Percentiles rank a stretch among this genome's conserved stretches.
phyloP scores from a whole-genome alignment of 2,888 invertebrate species.

The Myopa testacea region DNA sequence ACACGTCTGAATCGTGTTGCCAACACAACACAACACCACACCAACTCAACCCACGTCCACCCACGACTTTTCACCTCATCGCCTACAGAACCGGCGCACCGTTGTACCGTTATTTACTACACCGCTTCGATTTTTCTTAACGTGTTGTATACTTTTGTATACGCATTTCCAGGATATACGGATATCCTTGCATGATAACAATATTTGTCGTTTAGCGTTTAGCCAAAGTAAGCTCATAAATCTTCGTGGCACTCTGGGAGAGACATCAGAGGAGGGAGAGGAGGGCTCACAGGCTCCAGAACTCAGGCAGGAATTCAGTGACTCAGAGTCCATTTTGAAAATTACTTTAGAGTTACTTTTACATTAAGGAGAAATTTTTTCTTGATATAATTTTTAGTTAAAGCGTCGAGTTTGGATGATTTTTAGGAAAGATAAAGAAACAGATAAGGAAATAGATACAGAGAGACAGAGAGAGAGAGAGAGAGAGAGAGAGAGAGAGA shows the following conservation, averaged over 20 bases:
- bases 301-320: too few relatives aligned
- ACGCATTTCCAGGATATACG: neutral
- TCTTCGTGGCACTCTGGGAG: neutral
- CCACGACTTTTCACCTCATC: neutral
- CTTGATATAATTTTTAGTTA: too few relatives aligned
- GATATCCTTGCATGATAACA: neutral
- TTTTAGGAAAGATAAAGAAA: neutral
- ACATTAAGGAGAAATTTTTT: too few relatives aligned
- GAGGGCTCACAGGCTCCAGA: too few relatives aligned
- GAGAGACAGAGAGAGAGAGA: neutral
- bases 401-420: too few relatives aligned
- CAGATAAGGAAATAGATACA: neutral
- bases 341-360: too few relatives aligned
- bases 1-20: too few relatives aligned
- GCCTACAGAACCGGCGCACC: neutral
- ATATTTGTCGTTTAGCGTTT: neutral
- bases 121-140: neutral
- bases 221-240: neutral
- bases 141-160: neutral
- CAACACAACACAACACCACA: too few relatives aligned
- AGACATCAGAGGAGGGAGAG: neutral
- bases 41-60: too few relatives aligned
- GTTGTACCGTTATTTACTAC: neutral
- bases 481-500: conserved; percentile 5
- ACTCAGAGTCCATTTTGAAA: too few relatives aligned